These are phyloP conservation scores for Acronicta aceris DNA, from an alignment of 2,888 invertebrate genomes.

Conservation along the genomic window DNA sequence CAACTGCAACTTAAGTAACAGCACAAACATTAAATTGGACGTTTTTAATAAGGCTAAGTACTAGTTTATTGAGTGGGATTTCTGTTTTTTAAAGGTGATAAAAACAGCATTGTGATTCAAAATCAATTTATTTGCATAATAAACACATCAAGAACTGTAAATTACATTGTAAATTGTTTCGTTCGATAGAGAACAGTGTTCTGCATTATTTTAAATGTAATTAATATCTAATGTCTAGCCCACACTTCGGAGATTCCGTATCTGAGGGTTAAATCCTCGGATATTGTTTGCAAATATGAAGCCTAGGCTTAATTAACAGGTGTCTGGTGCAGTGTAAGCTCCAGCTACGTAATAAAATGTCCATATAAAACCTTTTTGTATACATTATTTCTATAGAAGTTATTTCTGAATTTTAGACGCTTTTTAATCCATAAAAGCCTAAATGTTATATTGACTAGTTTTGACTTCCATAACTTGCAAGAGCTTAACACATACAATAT, in stretches of 20 bases:
- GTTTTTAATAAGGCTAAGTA: no score
- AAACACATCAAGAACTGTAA: conserved; percentile 58
- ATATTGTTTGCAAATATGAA: conserved; percentile 27
- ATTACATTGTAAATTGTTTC: conserved; percentile 49
- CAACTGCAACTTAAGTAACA: no score
- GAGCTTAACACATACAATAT: conserved; percentile 28
- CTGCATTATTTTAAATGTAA: conserved; percentile 24
- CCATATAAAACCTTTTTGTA: no score
- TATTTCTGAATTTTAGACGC: conserved; percentile 8
- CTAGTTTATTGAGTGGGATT: not conserved
- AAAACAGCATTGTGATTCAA: conserved; percentile 41
- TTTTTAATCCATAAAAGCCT: conserved; percentile 11
- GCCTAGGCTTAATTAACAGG: conserved; percentile 28
- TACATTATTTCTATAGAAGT: conserved; percentile 1
- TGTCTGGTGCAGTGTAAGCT: conserved; percentile 31
- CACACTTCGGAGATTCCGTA: conserved; percentile 44
- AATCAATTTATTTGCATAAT: conserved; percentile 64
- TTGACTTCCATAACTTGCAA: conserved; percentile 12
- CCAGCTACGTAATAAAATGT: conserved; percentile 16
- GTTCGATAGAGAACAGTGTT: conserved; percentile 25
- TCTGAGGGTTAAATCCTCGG: conserved; percentile 19
- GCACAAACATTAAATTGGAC: no score
- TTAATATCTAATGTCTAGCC: conserved; percentile 37
- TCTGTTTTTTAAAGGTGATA: not conserved
- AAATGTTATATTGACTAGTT: conserved; percentile 29